A percentile compares a stretch with the other conserved stretches of the same genome.
Evolutionary conservation across 2,113 vertebrate genomes (phyloP).

Genomic region (Numenius arquata): DNA sequence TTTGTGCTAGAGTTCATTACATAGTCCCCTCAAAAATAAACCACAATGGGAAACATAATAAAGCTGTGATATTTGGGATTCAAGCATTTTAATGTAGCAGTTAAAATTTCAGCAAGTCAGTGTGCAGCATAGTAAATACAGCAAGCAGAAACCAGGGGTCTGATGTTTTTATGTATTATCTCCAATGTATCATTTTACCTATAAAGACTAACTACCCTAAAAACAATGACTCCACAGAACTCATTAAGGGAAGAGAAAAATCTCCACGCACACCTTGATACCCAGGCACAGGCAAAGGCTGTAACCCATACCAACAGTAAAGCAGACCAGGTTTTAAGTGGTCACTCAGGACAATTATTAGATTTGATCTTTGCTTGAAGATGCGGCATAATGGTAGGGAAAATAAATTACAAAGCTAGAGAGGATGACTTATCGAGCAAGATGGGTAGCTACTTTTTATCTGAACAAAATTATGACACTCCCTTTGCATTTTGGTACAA

Average conservation of each 20-base stretch:
- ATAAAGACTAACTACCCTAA: background rate
- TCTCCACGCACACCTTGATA: accelerated
- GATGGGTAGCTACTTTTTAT: background rate
- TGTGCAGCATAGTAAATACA: background rate
- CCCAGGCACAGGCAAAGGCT: background rate
- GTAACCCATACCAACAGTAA: background rate
- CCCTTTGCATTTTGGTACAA: background rate
- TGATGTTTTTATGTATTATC: background rate
- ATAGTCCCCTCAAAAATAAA: background rate
- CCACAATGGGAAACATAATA: background rate
- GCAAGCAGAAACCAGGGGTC: background rate
- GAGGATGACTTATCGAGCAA: background rate
- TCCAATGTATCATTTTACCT: background rate
- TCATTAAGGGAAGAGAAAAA: background rate
- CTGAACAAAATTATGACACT: background rate
- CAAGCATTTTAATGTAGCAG: background rate
- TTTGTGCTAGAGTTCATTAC: background rate
- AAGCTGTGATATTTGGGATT: background rate
- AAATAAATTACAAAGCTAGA: background rate
- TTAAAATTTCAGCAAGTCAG: background rate
- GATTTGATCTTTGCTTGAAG: background rate
- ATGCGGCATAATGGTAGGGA: background rate
- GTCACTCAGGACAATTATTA: background rate
- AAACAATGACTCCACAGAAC: background rate
- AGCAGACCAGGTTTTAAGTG: background rate